phyloP scores from a whole-genome alignment of 2,888 invertebrate species.

The Hedychridium roseum region DNA sequence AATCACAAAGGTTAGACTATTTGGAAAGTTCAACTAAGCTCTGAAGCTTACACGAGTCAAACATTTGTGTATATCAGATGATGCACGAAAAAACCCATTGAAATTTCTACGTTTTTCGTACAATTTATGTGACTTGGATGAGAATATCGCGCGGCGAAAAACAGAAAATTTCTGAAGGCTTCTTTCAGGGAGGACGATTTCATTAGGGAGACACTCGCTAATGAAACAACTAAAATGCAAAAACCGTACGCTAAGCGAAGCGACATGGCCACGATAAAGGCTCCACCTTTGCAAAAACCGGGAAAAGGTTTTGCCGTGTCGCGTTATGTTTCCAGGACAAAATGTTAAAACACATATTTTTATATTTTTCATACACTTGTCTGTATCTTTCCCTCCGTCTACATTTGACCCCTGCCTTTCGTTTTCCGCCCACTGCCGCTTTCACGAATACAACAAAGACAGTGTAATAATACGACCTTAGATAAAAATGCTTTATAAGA shows the following conservation, averaged over 20 bases:
- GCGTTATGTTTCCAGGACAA: too few relatives aligned
- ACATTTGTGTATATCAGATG: neutral
- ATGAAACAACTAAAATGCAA: conserved; percentile 37
- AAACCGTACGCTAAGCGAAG: conserved; percentile 8
- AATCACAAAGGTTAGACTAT: neutral
- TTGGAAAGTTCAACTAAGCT: neutral
- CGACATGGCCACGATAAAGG: too few relatives aligned
- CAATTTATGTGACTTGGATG: too few relatives aligned
- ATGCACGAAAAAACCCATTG: neutral
- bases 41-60: neutral
- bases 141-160: neutral
- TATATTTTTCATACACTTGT: too few relatives aligned
- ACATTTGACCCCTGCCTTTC: neutral
- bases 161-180: neutral
- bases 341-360: too few relatives aligned
- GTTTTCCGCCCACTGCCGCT: neutral
- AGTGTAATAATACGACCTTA: too few relatives aligned
- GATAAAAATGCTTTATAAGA: too few relatives aligned
- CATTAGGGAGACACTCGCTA: conserved; percentile 24
- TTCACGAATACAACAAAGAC: neutral
- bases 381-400: too few relatives aligned
- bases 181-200: conserved; percentile 16
- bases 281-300: too few relatives aligned
- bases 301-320: too few relatives aligned
- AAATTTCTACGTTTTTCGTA: too few relatives aligned